Evolutionary conservation across 1,140 invertebrate species (phyloP), one percentile per base, ranked within the genome.

Genomic region (Riptortus pedestris): DNA sequence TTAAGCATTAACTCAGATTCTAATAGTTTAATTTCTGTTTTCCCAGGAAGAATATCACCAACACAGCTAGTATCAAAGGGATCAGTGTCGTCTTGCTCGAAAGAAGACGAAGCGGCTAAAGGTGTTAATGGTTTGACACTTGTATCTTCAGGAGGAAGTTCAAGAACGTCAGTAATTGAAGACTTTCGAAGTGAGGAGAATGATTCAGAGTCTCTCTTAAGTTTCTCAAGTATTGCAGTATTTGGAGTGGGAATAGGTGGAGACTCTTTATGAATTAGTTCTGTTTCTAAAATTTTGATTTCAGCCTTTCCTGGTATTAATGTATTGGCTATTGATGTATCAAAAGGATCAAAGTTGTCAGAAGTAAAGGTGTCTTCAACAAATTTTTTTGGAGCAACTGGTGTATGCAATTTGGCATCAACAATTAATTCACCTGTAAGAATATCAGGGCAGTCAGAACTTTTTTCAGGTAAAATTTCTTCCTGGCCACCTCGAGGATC

Each of bases 31-130:
- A 89, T 71, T 72, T 90, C 87, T 1, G 84, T 82, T 74, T 85
- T 84, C 5, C 84, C 83, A 2, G 86, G 86, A 47, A 81, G 74
- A 14, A 84, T 80, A 67, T 84, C 81, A 20, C 77, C 77, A 14
- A 87, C 85, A 69, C 85, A 85, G 2, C 87, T 90, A 0, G 90
- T 91, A 72, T 91, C 88, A 71, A 91, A 91, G 0, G 89, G 88
- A 76, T 91, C 88, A 59, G 80, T 73, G 60, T 81, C 77, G 29
- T 81, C 79, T 16, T 71, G 65, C 33, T 78, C 74, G 18, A 67
- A 63, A 12, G 65, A 60, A 27, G 65, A 63, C 16, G 52, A 57
- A 2, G 65, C 60, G 1, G 63, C 67, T 27, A 67, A 62, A 9
- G 72, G 72, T 47, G 72, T 74, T 22, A 73, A 68, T 45, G 71